These are phyloP conservation scores for Oreochromis tanganicae DNA, from an alignment of 2,113 vertebrate genomes.

Conservation along the genomic window DNA sequence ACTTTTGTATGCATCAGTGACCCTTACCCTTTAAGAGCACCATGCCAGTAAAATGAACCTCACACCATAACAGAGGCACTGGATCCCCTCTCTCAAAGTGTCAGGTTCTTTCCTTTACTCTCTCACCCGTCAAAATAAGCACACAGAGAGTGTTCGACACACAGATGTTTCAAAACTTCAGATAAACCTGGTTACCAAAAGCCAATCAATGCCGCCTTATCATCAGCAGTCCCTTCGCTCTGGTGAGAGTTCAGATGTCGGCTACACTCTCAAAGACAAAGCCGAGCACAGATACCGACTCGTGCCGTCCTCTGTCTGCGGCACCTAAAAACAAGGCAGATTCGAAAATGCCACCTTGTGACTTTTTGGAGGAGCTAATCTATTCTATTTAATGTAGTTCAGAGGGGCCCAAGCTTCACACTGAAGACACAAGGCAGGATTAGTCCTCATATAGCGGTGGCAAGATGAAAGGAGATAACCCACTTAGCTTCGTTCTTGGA, in stretches of 20 bases:
- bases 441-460: conserved; percentile 57
- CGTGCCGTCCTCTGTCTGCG: conserved; percentile 30
- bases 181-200: conserved; percentile 18
- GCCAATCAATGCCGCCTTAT: conserved; percentile 42
- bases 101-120: background rate
- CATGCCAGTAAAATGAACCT: background rate
- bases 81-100: background rate
- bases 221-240: background rate
- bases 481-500: conserved; percentile 64
- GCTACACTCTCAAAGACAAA: conserved; percentile 26
- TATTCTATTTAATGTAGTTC: conserved; percentile 69
- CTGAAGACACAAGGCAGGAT: conserved; percentile 66
- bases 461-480: conserved; percentile 71
- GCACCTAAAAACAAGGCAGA: conserved; percentile 22
- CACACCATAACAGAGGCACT: background rate
- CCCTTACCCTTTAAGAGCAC: background rate
- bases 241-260: conserved; percentile 32
- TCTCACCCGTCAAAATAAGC: background rate
- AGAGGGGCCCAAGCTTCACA: conserved; percentile 33
- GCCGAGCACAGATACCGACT: conserved; percentile 20
- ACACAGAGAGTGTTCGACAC: background rate
- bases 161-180: background rate
- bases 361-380: conserved; percentile 67
- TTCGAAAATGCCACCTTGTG: conserved; percentile 65
- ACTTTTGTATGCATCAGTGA: background rate